These are phyloP conservation scores for Picathartes gymnocephalus DNA, from an alignment of 2,113 vertebrate genomes.

Conservation along the genomic window DNA sequence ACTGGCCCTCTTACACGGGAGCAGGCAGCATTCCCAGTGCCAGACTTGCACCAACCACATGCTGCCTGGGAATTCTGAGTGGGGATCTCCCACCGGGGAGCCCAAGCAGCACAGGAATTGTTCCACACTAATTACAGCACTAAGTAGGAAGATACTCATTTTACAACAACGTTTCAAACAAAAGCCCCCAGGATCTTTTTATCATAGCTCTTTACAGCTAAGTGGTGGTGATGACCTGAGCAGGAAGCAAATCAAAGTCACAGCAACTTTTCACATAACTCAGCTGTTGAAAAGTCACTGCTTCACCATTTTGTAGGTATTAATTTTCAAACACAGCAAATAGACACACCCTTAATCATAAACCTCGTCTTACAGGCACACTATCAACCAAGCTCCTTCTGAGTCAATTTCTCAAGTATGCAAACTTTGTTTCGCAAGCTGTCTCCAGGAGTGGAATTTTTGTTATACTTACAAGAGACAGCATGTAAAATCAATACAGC, in stretches of 20 bases:
- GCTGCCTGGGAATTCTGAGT: not conserved
- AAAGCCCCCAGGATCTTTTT: not conserved
- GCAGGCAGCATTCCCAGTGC: not conserved
- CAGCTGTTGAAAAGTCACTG: not conserved
- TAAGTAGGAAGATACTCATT: not conserved
- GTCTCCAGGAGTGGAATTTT: not conserved
- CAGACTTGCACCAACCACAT: fast-evolving
- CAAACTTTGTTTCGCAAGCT: conserved; percentile 26
- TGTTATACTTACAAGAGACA: not conserved
- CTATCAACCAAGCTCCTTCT: not conserved
- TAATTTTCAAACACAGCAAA: conserved; percentile 33
- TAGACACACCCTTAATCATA: not conserved
- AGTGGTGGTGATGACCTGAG: not conserved
- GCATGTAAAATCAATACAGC: conserved; percentile 5
- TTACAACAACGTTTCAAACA: not conserved
- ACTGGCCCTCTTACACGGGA: fast-evolving
- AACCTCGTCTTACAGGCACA: not conserved
- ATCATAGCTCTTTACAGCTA: not conserved
- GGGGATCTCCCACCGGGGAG: not conserved
- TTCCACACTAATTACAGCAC: not conserved
- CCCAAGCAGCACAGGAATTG: not conserved
- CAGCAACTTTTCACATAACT: not conserved
- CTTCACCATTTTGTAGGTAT: not conserved
- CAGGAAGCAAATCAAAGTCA: not conserved
- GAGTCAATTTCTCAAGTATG: not conserved